Conservation (phyloP, 53 echinoderm and acorn worm species). For the Patiria pectinifera region DNA sequence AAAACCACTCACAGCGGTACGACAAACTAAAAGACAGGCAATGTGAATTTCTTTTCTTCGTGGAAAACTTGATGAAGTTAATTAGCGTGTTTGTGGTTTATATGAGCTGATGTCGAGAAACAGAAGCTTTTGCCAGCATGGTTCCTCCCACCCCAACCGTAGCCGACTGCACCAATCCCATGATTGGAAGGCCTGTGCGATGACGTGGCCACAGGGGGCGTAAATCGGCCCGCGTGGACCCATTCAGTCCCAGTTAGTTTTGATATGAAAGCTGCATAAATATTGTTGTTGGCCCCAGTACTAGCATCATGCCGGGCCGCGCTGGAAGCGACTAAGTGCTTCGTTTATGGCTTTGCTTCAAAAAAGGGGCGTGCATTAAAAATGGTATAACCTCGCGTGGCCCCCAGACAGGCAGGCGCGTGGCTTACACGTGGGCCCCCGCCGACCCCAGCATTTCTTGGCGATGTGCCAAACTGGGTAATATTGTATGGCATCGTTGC, state of each 20-base stretch:
- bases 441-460: constrained; percentile 25
- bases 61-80: no score
- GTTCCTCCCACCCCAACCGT: background rate
- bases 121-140: background rate
- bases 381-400: constrained; percentile 46
- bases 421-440: constrained; percentile 49
- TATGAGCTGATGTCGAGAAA: background rate
- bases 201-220: constrained; percentile 49
- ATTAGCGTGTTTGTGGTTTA: background rate
- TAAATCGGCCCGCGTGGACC: constrained; percentile 40
- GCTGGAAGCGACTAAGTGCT: constrained; percentile 3
- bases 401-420: constrained; percentile 49
- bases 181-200: background rate
- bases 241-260: constrained; percentile 28
- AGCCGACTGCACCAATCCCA: background rate
- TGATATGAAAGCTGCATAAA: constrained; percentile 56
- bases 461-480: constrained; percentile 58
- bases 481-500: constrained; percentile 23
- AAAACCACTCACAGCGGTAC: no score
- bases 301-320: constrained; percentile 20
- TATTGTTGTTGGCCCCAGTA: constrained; percentile 28
- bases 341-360: background rate
- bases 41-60: no score
- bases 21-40: no score
- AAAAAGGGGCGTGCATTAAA: constrained; percentile 46